Conservation (phyloP, 1,140 invertebrate species). For the Drosophila sp. region DNA sequence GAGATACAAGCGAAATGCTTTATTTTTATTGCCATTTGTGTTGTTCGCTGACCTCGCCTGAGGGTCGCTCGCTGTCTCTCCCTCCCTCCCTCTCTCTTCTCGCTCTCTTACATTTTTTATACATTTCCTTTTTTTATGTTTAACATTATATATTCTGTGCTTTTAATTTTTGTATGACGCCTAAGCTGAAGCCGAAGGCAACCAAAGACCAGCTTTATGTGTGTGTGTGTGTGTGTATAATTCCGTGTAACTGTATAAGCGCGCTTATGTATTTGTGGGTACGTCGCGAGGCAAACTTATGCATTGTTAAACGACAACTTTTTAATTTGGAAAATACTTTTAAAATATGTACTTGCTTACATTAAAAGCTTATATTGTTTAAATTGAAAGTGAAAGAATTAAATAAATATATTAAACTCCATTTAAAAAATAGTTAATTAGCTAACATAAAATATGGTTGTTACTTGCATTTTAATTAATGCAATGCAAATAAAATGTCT, state of each 20-base stretch:
- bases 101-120: constrained; percentile 3
- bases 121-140: constrained; percentile 12
- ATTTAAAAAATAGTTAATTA: background rate
- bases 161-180: constrained; percentile 66
- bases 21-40: constrained; percentile 63
- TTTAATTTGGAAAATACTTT: constrained; percentile 6
- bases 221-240: constrained; percentile 34
- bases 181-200: constrained; percentile 39
- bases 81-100: background rate
- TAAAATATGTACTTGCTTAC: background rate
- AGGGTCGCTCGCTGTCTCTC: background rate
- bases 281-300: background rate
- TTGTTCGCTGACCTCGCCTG: constrained; percentile 23
- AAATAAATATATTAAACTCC: no score
- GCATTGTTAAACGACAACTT: constrained; percentile 6
- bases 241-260: background rate
- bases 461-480: background rate
- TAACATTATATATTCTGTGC: constrained; percentile 52
- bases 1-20: constrained; percentile 75
- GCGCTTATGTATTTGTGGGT: background rate
- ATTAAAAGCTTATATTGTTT: background rate
- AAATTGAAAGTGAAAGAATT: no score
- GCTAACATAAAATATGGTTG: background rate
- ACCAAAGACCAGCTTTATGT: background rate
- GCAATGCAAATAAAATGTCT: background rate